Evolutionary conservation across 2,797 vertebrate species (phyloP).

Genomic region (Onychomys leucogaster): DNA sequence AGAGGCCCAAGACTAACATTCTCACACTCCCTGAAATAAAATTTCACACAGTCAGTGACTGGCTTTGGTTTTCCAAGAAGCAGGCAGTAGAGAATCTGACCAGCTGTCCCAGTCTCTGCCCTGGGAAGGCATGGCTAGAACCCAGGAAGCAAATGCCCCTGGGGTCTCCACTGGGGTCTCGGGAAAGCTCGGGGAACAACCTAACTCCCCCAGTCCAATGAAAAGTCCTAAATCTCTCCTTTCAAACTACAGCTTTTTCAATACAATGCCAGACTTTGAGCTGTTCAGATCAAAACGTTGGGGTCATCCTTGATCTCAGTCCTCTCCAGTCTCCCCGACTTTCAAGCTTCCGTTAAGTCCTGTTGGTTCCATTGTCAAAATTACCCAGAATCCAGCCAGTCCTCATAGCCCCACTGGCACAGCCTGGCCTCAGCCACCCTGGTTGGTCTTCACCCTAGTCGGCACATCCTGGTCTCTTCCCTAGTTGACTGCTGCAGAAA

Average conservation of each 20-base stretch:
- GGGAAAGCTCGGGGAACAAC: background rate
- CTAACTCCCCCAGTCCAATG: background rate
- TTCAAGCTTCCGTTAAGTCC: background rate
- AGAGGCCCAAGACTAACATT: constrained; percentile 69
- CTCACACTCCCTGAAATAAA: constrained; percentile 71
- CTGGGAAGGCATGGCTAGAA: background rate
- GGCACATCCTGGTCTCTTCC: background rate
- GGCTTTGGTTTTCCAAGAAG: constrained; percentile 58
- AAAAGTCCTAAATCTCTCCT: background rate
- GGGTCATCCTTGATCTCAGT: background rate
- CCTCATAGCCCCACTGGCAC: background rate
- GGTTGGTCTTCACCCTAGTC: too few species aligned
- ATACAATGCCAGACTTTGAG: background rate
- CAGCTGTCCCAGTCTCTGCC: background rate
- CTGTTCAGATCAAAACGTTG: background rate
- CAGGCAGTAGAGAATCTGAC: background rate
- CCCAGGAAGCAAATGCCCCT: background rate
- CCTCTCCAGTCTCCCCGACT: background rate
- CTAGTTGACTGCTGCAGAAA: background rate
- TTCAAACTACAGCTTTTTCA: background rate
- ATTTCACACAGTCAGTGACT: constrained; percentile 29
- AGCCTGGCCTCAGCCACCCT: background rate
- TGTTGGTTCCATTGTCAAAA: background rate
- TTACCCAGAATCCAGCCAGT: background rate
- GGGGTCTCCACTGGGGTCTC: background rate